Percentiles rank a stretch among this genome's conserved stretches.
Evolutionary conservation across 2,113 vertebrate species (phyloP).

Genomic region (Xenotilapia leptura): DNA sequence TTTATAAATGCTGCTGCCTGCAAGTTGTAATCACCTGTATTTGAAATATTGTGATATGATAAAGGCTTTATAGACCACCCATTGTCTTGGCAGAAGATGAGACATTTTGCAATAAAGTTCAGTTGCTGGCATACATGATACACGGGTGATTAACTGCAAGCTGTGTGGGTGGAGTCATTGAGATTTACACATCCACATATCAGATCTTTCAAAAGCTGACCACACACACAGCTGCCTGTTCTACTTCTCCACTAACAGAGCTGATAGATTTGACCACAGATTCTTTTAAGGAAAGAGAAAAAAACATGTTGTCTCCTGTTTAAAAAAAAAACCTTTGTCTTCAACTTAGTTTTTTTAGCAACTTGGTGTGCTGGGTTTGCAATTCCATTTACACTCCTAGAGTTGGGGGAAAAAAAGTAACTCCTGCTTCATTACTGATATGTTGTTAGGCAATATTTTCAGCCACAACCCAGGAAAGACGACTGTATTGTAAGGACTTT

Average conservation of each 20-base stretch:
- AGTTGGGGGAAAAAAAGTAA: background rate
- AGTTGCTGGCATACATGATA: background rate
- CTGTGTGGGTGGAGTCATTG: background rate
- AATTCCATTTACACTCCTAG: constrained; percentile 26
- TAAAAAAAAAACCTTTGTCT: background rate
- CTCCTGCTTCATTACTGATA: background rate
- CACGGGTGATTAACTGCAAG: background rate
- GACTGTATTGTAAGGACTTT: background rate
- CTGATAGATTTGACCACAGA: background rate
- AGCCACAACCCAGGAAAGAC: background rate
- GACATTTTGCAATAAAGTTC: background rate
- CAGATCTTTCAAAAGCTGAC: background rate
- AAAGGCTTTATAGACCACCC: background rate
- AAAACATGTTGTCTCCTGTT: background rate
- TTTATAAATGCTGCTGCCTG: background rate
- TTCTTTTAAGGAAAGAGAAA: background rate
- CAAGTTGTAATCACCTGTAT: background rate
- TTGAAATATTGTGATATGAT: background rate
- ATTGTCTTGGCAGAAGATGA: background rate
- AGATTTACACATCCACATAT: background rate
- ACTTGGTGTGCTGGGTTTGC: background rate
- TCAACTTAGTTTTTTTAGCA: background rate
- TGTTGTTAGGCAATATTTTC: constrained; percentile 3
- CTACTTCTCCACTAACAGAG: background rate
- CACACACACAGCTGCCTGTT: background rate